A percentile compares a stretch with the other conserved stretches of the same genome.
These are phyloP conservation scores for Apolygus lucorum DNA, from an alignment of 1,140 invertebrate genomes.

Conservation along the genomic window DNA sequence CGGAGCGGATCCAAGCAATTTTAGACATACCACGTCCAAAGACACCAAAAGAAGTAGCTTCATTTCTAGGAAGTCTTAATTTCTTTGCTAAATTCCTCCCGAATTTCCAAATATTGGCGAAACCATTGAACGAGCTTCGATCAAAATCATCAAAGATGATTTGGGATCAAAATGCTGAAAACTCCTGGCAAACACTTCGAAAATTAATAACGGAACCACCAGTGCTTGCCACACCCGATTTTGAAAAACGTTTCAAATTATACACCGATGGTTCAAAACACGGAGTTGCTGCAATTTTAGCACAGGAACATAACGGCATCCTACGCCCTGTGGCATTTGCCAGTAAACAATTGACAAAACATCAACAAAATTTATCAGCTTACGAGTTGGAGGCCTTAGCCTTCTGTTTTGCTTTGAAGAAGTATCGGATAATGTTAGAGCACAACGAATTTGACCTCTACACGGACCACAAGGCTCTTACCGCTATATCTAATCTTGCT, in stretches of 20 bases:
- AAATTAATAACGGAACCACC: background rate
- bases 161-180: background rate
- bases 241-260: background rate
- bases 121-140: background rate
- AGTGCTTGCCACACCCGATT: background rate
- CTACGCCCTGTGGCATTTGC: background rate
- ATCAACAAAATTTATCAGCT: background rate
- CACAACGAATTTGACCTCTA: background rate
- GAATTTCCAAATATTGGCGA: background rate
- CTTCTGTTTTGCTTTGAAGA: background rate
- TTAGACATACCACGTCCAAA: constrained; percentile 25
- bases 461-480: no score
- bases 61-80: background rate
- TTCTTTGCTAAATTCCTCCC: background rate
- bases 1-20: constrained; percentile 18
- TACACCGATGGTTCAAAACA: background rate
- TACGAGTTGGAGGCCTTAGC: background rate
- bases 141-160: background rate
- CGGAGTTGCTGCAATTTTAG: background rate
- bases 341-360: background rate
- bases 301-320: background rate
- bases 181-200: background rate
- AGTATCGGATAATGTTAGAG: background rate
- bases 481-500: background rate
- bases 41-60: background rate